Percentiles rank a stretch among this genome's conserved stretches.
Evolutionary conservation across 2,113 vertebrate species (phyloP).

Genomic region (Eretmochelys imbricata): DNA sequence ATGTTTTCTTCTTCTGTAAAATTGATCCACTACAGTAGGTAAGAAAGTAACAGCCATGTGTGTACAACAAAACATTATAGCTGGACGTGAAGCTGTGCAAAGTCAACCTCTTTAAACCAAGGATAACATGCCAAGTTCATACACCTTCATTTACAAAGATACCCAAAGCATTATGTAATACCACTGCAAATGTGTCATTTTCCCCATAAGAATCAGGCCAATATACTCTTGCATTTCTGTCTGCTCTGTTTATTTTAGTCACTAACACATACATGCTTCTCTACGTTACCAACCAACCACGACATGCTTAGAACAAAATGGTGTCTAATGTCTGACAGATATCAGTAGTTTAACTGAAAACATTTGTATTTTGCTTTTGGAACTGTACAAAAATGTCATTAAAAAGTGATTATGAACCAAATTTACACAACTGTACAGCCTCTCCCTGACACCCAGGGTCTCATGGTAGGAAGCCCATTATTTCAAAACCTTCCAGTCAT

Average conservation of each 20-base stretch:
- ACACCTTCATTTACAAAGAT: not conserved
- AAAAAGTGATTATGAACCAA: not conserved
- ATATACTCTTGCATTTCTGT: not conserved
- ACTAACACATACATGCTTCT: not conserved
- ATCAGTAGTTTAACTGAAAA: not conserved
- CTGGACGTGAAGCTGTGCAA: not conserved
- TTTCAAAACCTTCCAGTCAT: not conserved
- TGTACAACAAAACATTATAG: not conserved
- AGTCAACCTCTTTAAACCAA: not conserved
- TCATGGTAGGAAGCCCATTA: not conserved
- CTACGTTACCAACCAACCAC: not conserved
- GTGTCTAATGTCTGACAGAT: not conserved
- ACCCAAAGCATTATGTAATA: not conserved
- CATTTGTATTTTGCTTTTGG: not conserved
- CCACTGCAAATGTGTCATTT: not conserved
- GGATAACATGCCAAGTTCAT: fast-evolving
- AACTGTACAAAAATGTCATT: not conserved
- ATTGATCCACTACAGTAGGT: not conserved
- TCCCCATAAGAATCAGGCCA: not conserved
- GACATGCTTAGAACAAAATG: fast-evolving
- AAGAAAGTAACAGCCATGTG: not conserved
- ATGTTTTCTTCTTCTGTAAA: not conserved
- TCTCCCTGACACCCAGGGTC: fast-evolving
- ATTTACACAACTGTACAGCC: not conserved
- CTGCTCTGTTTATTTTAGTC: not conserved